Evolutionary conservation across 2,113 vertebrate genomes (phyloP).

Genomic region (Onychostoma macrolepis): DNA sequence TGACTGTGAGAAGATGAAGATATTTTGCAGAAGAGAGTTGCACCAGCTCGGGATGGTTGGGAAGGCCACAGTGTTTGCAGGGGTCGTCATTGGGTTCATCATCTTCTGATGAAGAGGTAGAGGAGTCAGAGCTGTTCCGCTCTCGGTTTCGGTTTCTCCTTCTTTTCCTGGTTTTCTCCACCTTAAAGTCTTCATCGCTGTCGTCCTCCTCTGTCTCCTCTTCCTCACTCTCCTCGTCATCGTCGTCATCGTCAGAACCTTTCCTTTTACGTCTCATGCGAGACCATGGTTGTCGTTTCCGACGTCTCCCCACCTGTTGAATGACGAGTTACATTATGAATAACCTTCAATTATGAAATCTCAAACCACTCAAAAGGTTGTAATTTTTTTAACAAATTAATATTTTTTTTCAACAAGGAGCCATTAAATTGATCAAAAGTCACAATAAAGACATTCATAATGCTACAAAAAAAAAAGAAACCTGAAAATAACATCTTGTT

Average conservation of each 20-base stretch:
- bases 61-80: slow-evolving; percentile 97
- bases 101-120: slow-evolving; percentile 77
- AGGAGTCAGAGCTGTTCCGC: slow-evolving; percentile 81
- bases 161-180: slow-evolving; percentile 72
- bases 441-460: neutral
- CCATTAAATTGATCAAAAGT: neutral
- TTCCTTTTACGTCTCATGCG: slow-evolving; percentile 88
- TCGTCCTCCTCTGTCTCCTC: slow-evolving; percentile 82
- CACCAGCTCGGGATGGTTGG: slow-evolving; percentile 96
- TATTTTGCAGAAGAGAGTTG: slow-evolving; percentile 41
- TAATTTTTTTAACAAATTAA: neutral
- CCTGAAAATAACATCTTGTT: too few relatives aligned
- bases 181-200: slow-evolving; percentile 87
- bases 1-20: neutral
- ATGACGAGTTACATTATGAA: neutral
- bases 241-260: slow-evolving; percentile 78
- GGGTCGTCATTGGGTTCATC: slow-evolving; percentile 90
- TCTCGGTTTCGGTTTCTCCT: slow-evolving; percentile 76
- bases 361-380: neutral
- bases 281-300: slow-evolving; percentile 86
- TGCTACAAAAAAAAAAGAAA: neutral
- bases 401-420: neutral
- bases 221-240: slow-evolving; percentile 70
- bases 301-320: slow-evolving; percentile 71
- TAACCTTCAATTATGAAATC: neutral